phyloP scores from a whole-genome alignment of 92 coral and sea anemone species.

The Metridium senile region DNA sequence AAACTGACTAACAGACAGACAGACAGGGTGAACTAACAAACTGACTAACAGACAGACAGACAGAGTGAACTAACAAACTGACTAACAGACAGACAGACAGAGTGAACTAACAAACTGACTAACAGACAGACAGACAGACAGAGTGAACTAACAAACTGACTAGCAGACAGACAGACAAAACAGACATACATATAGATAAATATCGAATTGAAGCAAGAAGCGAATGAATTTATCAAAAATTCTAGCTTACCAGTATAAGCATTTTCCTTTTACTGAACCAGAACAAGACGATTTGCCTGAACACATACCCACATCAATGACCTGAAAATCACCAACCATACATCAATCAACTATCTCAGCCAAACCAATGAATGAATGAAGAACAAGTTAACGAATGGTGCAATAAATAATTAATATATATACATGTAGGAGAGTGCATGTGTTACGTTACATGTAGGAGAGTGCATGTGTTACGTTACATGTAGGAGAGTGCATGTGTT shows the following conservation, averaged over 20 bases:
- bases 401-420: too few relatives aligned
- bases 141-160: too few relatives aligned
- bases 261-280: constrained; percentile 41
- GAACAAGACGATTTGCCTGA: constrained; percentile 49
- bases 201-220: not conserved
- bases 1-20: not conserved
- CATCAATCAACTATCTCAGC: too few relatives aligned
- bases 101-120: not conserved
- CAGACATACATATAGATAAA: not conserved
- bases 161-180: not conserved
- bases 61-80: not conserved
- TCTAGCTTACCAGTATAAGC: constrained; percentile 66
- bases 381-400: too few relatives aligned
- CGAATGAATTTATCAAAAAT: not conserved
- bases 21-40: not conserved
- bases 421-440: too few relatives aligned
- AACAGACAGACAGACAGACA: not conserved
- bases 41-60: not conserved
- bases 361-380: too few relatives aligned
- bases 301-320: constrained; percentile 72
- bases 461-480: too few relatives aligned
- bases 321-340: too few relatives aligned
- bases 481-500: too few relatives aligned
- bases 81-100: not conserved
- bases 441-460: too few relatives aligned